A percentile compares a stretch with the other conserved stretches of the same genome.
Conservation (phyloP, 2,888 invertebrate species). For the Psylliodes chrysocephalus region DNA sequence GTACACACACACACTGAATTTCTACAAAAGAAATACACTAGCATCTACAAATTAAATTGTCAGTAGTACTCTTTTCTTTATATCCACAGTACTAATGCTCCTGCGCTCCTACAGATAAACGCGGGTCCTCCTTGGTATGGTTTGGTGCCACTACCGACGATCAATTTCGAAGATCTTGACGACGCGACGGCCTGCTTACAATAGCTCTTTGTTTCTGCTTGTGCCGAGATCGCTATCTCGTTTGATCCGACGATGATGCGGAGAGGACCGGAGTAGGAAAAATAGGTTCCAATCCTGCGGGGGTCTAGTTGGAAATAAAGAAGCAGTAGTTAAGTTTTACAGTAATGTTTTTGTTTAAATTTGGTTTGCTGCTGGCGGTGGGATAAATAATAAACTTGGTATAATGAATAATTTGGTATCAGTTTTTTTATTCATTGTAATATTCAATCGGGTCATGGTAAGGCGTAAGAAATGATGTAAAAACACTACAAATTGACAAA, state of each 20-base stretch:
- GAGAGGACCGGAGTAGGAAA: conserved; percentile 3
- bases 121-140: background rate
- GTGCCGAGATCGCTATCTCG: conserved; percentile 14
- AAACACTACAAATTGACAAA: too few relatives aligned
- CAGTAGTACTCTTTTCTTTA: too few relatives aligned
- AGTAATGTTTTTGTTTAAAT: background rate
- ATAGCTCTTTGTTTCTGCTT: conserved; percentile 24
- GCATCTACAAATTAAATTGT: too few relatives aligned
- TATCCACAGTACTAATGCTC: background rate
- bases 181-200: conserved; percentile 22
- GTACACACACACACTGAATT: too few relatives aligned
- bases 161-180: conserved; percentile 30
- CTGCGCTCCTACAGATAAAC: conserved; percentile 9
- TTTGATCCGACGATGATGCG: conserved; percentile 15
- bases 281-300: background rate
- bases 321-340: background rate
- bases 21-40: too few relatives aligned
- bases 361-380: background rate
- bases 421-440: too few relatives aligned
- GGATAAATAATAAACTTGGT: too few relatives aligned
- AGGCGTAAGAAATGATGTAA: too few relatives aligned
- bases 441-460: too few relatives aligned
- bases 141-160: conserved; percentile 18
- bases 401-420: too few relatives aligned
- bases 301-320: background rate